Percentiles rank a stretch among this genome's conserved stretches.
Conservation (phyloP, 2,113 vertebrate species). For the Callochromis pleurospilus region DNA sequence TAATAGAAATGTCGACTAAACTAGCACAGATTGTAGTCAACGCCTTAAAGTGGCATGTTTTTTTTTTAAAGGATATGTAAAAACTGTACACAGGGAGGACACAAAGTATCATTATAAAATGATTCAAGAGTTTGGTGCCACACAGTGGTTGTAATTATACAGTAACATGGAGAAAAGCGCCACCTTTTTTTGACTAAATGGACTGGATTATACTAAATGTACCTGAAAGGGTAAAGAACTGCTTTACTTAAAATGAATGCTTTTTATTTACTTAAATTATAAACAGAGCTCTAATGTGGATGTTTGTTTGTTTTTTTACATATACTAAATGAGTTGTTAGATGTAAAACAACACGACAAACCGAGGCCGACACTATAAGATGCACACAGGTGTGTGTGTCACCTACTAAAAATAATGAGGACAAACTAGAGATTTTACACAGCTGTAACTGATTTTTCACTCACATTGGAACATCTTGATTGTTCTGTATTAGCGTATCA, state of each 20-base stretch:
- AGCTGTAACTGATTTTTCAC: neutral
- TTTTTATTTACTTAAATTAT: neutral
- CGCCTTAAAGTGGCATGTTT: neutral
- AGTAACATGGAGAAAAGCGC: neutral
- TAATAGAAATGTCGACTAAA: neutral
- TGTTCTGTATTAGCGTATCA: neutral
- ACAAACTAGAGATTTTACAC: neutral
- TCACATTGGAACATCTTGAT: neutral
- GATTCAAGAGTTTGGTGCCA: neutral
- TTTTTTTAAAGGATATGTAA: neutral
- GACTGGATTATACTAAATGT: neutral
- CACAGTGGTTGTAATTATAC: neutral
- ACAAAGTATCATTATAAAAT: neutral
- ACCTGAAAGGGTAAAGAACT: neutral
- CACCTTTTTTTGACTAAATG: neutral
- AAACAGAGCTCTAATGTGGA: neutral
- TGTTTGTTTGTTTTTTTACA: neutral
- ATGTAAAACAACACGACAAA: neutral
- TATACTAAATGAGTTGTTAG: neutral
- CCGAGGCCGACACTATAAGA: accelerated
- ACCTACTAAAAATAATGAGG: neutral
- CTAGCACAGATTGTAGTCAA: neutral
- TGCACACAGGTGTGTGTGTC: neutral
- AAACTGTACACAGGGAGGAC: neutral
- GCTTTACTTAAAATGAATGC: neutral